Evolutionary conservation across 2,797 vertebrate genomes (phyloP), one percentile per base, ranked within the genome.

Genomic region (Muraenolepis orangiensis): DNA sequence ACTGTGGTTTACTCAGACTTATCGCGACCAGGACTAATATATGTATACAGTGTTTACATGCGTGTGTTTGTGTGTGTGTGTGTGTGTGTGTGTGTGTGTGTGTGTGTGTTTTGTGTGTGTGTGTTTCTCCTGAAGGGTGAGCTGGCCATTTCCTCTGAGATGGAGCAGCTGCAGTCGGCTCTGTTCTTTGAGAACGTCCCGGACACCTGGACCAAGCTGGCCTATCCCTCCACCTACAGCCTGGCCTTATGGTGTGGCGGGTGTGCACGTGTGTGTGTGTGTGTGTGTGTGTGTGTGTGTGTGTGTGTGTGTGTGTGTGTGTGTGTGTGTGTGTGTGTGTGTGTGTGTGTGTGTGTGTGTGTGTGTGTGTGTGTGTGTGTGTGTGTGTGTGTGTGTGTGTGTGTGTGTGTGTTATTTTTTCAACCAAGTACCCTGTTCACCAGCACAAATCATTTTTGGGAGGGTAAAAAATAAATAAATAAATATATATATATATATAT

Each of bases 161-260:
- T 96, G 93, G 95, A 98, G 91, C 94, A 94, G 93, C 93, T 96
- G 83, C 95, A 98, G 93, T 93, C 94, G 84, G 95, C 95, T 84
- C 91, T 96, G 91, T 97, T 97, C 94, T 96, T 95, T 87, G 86
- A 98, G 93, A 95, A 97, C 84, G 96, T 98, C 91, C 94, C 96
- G 64, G 96, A 96, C 87, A 96, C 94, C 88, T 96, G 96, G 96
- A 93, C 93, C 86, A 94, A 93, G 87, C 93, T 94, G 87, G 95
- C 95, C 84, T 97, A 98, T 90, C 96, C 96, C 81, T 98, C 98
- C 85, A 95, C 89, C 79, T 94, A 93, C 91, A 93, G 91, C 88
- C 92, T 94, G 82, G 92, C 95, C 85, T 91, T 78, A 79, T 94
- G 93, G 95, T 96, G 88, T 86, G n/a, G n/a, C n/a, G 93, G 86